A percentile compares a stretch with the other conserved stretches of the same genome.
Evolutionary conservation across 2,797 vertebrate species (phyloP).

Genomic region (Platalea minor): DNA sequence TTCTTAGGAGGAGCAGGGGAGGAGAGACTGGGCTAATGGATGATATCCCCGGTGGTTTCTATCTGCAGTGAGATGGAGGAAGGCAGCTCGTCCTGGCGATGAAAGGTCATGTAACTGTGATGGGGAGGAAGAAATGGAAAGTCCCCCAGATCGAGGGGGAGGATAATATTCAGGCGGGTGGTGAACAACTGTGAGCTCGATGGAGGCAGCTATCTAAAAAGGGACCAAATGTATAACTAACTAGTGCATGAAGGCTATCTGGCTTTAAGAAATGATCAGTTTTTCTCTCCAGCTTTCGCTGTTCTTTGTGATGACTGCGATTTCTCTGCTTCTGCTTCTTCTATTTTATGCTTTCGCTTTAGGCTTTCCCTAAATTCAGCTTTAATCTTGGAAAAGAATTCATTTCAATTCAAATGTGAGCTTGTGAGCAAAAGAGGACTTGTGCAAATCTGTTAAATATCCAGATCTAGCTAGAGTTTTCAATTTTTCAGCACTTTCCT

Average conservation of each 20-base stretch:
- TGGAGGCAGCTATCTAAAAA: neutral
- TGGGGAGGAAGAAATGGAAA: neutral
- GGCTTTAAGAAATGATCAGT: neutral
- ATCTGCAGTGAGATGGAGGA: neutral
- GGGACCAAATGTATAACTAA: neutral
- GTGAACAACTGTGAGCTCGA: neutral
- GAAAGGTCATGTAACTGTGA: neutral
- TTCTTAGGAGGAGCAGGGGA: neutral
- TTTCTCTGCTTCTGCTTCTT: neutral
- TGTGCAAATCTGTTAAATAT: neutral
- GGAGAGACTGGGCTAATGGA: neutral
- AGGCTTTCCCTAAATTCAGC: neutral
- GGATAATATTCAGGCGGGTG: neutral
- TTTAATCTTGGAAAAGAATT: neutral
- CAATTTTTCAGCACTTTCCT: neutral
- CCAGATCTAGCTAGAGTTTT: neutral
- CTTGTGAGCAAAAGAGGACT: neutral
- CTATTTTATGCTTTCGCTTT: neutral
- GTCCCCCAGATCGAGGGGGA: neutral
- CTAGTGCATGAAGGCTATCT: neutral
- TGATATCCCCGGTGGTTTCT: neutral
- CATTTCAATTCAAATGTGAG: neutral
- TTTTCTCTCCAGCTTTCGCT: neutral
- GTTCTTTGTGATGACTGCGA: accelerated
- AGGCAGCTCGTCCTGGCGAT: accelerated